Base-by-base conservation (phyloP, 2,113 vertebrate genomes). In the Alligator mississippiensis region DNA sequence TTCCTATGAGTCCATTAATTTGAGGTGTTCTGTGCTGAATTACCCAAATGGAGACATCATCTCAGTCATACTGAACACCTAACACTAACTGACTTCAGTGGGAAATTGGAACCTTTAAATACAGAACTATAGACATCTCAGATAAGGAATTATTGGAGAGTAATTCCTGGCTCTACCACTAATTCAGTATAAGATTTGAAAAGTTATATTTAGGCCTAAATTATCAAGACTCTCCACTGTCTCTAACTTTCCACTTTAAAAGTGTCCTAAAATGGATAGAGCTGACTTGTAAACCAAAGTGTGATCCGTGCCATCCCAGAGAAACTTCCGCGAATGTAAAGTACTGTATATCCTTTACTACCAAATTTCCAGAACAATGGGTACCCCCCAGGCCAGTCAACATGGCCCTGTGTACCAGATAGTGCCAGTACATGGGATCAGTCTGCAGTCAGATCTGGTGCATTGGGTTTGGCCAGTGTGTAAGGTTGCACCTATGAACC, bases 21-120 rank as follows among this genome's bases (percentile, higher is more conserved):
- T 72, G 63, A 84, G 72, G 28, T 80, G 77, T 14, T 38, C 13
- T 17, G 12, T 1, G 1, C 19, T 72, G 15, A 10, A 83, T 57
- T 76, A 76, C 21, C 6, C 66, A 68, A 60, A 30, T 0, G 0
- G 7, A 34, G 58, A 9, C 47, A 47, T 9, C 47, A 9, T n/a
- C n/a, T 66, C 63, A 66, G 63, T 66, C 27, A 28, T 15, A 17
- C 63, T 66, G 17, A 13, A 28, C 63, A 27, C 6, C 27, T 28
- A 66, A 66, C 7, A 11, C 14, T n/a, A 63, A 63, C 14, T 28
- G 28, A 66, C 63, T 66, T 66, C 62, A 28, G 25, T 64, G 62
- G 2, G 3, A 77, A 54, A 57, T 66, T 28, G 64, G 14, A 30
- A 88, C 21, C 18, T 58, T 27, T 18, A 68, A 0, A 0, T 68